Conservation (phyloP, 2,797 vertebrate genomes). For the Sebastes ruberrimus region DNA sequence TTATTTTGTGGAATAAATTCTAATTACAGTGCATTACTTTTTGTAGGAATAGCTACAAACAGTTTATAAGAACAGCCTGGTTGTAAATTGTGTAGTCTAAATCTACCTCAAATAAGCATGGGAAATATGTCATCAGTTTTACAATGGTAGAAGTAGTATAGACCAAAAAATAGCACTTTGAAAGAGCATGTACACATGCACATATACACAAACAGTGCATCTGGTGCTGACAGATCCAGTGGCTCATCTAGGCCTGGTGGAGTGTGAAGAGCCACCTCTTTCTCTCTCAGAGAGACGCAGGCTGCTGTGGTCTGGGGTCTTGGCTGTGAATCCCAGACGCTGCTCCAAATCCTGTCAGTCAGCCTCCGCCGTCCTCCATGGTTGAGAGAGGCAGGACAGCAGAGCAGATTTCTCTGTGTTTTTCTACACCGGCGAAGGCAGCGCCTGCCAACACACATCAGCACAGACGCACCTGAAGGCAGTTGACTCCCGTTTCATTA, state of each 20-base stretch:
- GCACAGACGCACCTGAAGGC: constrained; percentile 70
- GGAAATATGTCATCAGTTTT: constrained; percentile 2
- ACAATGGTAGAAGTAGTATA: not conserved
- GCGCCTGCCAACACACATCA: constrained; percentile 78
- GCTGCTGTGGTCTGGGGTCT: constrained; percentile 69
- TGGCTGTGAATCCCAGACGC: constrained; percentile 75
- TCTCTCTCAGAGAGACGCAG: constrained; percentile 41
- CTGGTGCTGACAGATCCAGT: constrained; percentile 67
- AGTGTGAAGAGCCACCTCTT: constrained; percentile 63
- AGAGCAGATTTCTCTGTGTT: constrained; percentile 79
- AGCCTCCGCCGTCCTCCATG: constrained; percentile 77
- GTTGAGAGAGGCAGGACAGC: constrained; percentile 80
- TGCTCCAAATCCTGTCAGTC: constrained; percentile 83
- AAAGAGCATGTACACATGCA: constrained; percentile 20
- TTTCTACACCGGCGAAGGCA: constrained; percentile 68
- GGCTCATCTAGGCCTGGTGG: constrained; percentile 65
- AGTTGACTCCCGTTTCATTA: constrained; percentile 76
- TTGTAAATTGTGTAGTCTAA: constrained; percentile 1
- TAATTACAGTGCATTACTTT: too few relatives aligned
- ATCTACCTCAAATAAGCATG: constrained; percentile 24
- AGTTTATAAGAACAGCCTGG: too few relatives aligned
- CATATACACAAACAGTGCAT: constrained; percentile 55
- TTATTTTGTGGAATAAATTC: too few relatives aligned
- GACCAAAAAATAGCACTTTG: constrained; percentile 6
- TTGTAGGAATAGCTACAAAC: too few relatives aligned